Evolutionary conservation across 1,140 invertebrate genomes (phyloP).

Genomic region (Saccostrea echinata): DNA sequence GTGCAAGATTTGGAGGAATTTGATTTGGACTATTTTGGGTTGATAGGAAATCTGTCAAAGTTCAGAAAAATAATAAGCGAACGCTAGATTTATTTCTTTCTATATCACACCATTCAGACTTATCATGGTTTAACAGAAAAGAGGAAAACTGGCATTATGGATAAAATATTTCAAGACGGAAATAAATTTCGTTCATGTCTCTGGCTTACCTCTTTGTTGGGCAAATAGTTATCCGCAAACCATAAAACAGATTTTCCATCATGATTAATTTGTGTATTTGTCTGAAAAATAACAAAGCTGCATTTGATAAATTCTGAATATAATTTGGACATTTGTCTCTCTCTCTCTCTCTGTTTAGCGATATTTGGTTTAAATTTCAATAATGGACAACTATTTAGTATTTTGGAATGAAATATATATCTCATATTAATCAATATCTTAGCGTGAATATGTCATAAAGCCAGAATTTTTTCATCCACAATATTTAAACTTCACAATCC

Average conservation of each 20-base stretch:
- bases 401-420: no score
- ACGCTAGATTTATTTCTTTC: background rate
- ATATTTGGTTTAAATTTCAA: no score
- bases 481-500: no score
- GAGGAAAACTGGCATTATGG: no score
- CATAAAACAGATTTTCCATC: background rate
- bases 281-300: background rate
- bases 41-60: conserved; percentile 33
- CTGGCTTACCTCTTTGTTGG: background rate
- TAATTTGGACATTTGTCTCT: no score
- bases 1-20: conserved; percentile 14
- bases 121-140: no score
- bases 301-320: no score
- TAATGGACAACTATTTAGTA: no score
- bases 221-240: background rate
- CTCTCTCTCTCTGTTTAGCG: no score
- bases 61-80: background rate
- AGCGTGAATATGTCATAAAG: no score
- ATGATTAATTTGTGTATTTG: background rate
- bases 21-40: conserved; percentile 21
- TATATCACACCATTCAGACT: background rate
- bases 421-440: no score
- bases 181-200: background rate
- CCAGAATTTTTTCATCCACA: no score
- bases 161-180: background rate